Evolutionary conservation across 2,797 vertebrate species (phyloP).

Genomic region (Etheostoma perlongum): DNA sequence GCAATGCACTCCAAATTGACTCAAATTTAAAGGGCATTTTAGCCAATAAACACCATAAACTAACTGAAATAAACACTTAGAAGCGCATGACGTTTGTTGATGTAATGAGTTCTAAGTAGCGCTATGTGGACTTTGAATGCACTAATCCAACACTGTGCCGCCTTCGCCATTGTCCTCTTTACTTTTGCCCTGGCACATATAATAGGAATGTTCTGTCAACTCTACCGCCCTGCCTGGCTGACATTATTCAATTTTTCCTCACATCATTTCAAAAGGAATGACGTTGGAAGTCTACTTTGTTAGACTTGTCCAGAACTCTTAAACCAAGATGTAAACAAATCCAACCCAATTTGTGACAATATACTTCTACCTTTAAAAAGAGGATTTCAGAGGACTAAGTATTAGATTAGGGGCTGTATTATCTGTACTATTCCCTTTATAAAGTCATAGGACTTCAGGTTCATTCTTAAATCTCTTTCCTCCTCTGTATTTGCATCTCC

Average conservation of each 20-base stretch:
- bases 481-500: not conserved
- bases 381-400: not conserved
- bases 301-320: conserved; percentile 1
- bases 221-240: conserved; percentile 43
- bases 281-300: not conserved
- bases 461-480: not conserved
- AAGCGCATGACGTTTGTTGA: too few relatives aligned
- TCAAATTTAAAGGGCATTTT: not conserved
- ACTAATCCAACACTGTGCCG: conserved; percentile 3
- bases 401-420: not conserved
- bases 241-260: conserved; percentile 45
- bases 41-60: not conserved
- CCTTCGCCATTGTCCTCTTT: conserved; percentile 5
- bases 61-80: not conserved
- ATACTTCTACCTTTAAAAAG: not conserved
- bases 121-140: not conserved
- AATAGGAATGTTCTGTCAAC: conserved; percentile 61
- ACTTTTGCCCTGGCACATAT: conserved; percentile 40
- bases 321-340: conserved; percentile 23
- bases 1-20: not conserved
- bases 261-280: conserved; percentile 26
- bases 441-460: not conserved
- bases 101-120: not conserved
- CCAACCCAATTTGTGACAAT: not conserved
- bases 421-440: not conserved